Evolutionary conservation across 2,888 invertebrate species (phyloP).

Genomic region (Notocelia uddmanniana): DNA sequence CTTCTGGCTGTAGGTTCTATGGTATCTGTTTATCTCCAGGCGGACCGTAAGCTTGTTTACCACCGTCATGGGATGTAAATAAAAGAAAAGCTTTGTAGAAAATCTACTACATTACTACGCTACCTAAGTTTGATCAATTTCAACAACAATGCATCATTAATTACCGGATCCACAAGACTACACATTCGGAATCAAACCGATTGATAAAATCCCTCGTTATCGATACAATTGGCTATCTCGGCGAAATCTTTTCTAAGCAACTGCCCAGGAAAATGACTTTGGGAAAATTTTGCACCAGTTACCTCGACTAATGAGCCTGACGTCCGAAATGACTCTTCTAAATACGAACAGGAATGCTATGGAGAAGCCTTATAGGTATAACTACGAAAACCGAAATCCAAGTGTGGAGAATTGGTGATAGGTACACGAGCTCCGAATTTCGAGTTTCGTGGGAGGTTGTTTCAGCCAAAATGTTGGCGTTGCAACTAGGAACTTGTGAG

Average conservation of each 20-base stretch:
- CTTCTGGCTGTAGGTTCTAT: too few relatives aligned
- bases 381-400: background rate
- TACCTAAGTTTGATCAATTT: background rate
- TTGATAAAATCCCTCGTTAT: constrained; percentile 38
- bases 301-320: constrained; percentile 82
- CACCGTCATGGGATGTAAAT: too few relatives aligned
- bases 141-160: constrained; percentile 18
- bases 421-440: too few relatives aligned
- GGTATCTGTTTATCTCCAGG: too few relatives aligned
- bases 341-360: constrained; percentile 64
- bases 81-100: background rate
- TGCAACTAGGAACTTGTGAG: background rate
- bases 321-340: constrained; percentile 77
- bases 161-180: background rate
- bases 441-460: too few relatives aligned
- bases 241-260: constrained; percentile 67
- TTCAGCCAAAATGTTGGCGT: background rate
- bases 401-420: too few relatives aligned
- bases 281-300: constrained; percentile 77
- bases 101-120: background rate
- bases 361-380: constrained; percentile 50
- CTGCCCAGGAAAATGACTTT: constrained; percentile 73
- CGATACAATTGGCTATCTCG: constrained; percentile 55
- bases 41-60: too few relatives aligned
- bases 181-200: constrained; percentile 13